Conservation (phyloP, 2,888 invertebrate genomes). For the Thereva nobilitata region DNA sequence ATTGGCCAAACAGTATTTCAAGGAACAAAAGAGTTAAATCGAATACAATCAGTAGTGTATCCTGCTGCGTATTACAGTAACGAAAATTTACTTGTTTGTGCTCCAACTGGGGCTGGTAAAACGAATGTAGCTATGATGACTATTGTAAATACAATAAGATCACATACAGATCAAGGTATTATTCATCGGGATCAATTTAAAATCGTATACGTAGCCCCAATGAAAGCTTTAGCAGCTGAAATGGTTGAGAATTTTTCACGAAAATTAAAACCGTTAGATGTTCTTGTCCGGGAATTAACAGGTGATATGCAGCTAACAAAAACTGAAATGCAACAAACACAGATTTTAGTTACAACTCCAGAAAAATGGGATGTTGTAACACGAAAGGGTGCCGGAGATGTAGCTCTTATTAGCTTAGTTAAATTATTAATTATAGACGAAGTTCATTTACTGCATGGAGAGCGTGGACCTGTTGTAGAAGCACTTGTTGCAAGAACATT, state of each 20-base stretch:
- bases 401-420: constrained; percentile 86
- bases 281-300: constrained; percentile 88
- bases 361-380: constrained; percentile 99
- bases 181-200: constrained; percentile 92
- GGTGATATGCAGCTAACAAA: constrained; percentile 98
- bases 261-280: constrained; percentile 74
- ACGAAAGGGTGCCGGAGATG: constrained; percentile 88
- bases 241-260: constrained; percentile 94
- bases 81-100: constrained; percentile 96
- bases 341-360: constrained; percentile 97
- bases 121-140: constrained; percentile 96
- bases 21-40: constrained; percentile 83
- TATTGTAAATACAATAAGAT: constrained; percentile 87
- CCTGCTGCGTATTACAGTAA: constrained; percentile 94
- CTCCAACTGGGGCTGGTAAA: constrained; percentile 99
- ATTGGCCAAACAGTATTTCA: constrained; percentile 88
- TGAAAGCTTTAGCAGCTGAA: constrained; percentile 99
- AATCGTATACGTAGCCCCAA: constrained; percentile 98
- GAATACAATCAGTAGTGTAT: constrained; percentile 95
- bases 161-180: constrained; percentile 78
- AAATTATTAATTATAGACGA: constrained; percentile 95
- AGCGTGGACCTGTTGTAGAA: constrained; percentile 96
- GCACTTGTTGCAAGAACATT: constrained; percentile 94
- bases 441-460: constrained; percentile 95
- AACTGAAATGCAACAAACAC: constrained; percentile 90